phyloP scores from a whole-genome alignment of 2,888 invertebrate genomes.

The Drosophila longiperda region DNA sequence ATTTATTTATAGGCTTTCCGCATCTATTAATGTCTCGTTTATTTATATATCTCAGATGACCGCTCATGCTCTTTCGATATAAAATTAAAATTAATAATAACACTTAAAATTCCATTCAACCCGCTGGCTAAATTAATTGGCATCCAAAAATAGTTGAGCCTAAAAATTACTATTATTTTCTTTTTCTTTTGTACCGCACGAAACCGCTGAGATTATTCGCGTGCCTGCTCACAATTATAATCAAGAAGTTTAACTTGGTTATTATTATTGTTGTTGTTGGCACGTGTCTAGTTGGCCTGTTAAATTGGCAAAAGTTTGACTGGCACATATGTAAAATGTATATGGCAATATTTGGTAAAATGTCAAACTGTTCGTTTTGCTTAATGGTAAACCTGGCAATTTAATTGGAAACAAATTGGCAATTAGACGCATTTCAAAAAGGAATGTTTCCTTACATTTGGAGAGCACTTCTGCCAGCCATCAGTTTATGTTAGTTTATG shows the following conservation, averaged over 20 bases:
- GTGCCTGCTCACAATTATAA: slow-evolving; percentile 62
- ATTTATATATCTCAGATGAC: slow-evolving; percentile 40
- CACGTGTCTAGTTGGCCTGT: slow-evolving; percentile 33
- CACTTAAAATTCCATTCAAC: slow-evolving; percentile 71
- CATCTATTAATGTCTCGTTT: slow-evolving; percentile 51
- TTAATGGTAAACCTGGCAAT: slow-evolving; percentile 2
- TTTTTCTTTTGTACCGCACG: slow-evolving; percentile 1
- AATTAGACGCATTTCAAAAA: slow-evolving; percentile 24
- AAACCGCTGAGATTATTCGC: slow-evolving; percentile 53
- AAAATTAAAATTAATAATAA: slow-evolving; percentile 66
- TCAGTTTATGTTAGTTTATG: not conserved
- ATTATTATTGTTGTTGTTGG: slow-evolving; percentile 24
- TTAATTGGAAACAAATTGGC: slow-evolving; percentile 54
- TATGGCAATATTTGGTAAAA: slow-evolving; percentile 16
- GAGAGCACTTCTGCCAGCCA: not conserved
- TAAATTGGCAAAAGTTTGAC: not conserved
- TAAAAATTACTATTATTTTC: slow-evolving; percentile 1
- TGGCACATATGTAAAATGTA: slow-evolving; percentile 5
- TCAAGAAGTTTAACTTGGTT: slow-evolving; percentile 40
- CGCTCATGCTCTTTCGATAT: slow-evolving; percentile 10
- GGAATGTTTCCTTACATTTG: not conserved
- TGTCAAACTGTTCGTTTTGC: slow-evolving; percentile 14
- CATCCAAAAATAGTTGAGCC: slow-evolving; percentile 57
- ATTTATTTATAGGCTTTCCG: slow-evolving; percentile 58
- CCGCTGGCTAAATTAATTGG: slow-evolving; percentile 62